Conservation (phyloP, 2,113 vertebrate species). For the Sylvietta virens region DNA sequence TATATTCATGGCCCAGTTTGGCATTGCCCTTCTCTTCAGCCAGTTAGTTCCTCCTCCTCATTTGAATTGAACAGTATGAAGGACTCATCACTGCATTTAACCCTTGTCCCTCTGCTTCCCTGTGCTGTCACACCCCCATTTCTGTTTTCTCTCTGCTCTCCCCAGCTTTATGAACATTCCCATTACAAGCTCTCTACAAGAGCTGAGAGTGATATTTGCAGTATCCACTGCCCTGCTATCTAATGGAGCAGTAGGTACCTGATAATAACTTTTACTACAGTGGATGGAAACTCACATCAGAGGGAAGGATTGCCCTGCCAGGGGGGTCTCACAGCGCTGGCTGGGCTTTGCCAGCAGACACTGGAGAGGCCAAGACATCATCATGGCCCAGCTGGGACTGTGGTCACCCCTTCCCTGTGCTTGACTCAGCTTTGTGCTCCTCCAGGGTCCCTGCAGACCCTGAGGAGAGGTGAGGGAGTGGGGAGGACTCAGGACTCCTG, state of each 20-base stretch:
- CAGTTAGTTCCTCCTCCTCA: not conserved
- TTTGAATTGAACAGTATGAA: not conserved
- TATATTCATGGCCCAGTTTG: not conserved
- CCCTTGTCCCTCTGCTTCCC: not conserved
- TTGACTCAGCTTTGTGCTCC: not conserved
- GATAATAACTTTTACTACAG: not conserved
- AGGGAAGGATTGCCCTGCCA: not conserved
- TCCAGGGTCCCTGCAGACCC: not conserved
- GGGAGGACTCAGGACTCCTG: not conserved
- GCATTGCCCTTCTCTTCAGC: not conserved
- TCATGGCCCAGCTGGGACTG: not conserved
- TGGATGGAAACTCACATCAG: not conserved
- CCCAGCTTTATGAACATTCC: not conserved
- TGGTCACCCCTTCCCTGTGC: rapidly evolving
- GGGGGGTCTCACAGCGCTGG: rapidly evolving
- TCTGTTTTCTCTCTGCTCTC: not conserved
- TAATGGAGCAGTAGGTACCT: not conserved
- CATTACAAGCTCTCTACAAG: not conserved
- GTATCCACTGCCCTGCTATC: not conserved
- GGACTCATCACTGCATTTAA: not conserved
- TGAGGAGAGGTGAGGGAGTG: rapidly evolving
- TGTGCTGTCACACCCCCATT: not conserved
- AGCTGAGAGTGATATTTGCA: not conserved
- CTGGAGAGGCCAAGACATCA: rapidly evolving
- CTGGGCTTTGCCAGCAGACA: not conserved